phyloP scores from a whole-genome alignment of 1,140 invertebrate species.

The Eubasilissa regina region DNA sequence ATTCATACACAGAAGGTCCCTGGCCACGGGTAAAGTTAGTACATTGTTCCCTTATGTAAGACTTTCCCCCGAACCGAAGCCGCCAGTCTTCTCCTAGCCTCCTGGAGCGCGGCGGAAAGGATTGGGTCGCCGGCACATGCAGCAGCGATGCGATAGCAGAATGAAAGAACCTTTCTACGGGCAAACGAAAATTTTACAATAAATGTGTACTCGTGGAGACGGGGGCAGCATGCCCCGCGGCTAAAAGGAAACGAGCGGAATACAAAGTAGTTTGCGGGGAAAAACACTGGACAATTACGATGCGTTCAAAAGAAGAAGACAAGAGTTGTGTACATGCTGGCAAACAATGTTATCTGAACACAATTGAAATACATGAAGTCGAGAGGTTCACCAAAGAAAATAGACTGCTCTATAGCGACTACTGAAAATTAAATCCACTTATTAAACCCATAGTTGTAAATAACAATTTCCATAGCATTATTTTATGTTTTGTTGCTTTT shows the following conservation, averaged over 20 bases:
- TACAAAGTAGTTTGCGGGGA: conserved; percentile 23
- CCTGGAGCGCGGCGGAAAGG: conserved; percentile 3
- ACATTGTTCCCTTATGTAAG: conserved; percentile 35
- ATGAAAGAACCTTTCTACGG: conserved; percentile 8
- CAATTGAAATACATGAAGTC: conserved; percentile 23
- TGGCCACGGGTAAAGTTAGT: conserved; percentile 29
- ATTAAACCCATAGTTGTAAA: too few relatives aligned
- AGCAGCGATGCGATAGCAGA: not conserved
- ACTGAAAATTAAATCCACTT: too few relatives aligned
- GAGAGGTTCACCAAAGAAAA: not conserved
- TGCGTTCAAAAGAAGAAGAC: conserved; percentile 25
- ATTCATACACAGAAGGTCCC: conserved; percentile 26
- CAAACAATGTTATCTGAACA: conserved; percentile 10
- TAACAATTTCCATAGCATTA: too few relatives aligned
- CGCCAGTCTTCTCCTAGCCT: not conserved
- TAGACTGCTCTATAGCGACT: not conserved
- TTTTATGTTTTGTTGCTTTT: too few relatives aligned
- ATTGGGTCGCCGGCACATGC: not conserved
- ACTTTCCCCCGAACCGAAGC: not conserved
- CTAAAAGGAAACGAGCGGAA: conserved; percentile 9
- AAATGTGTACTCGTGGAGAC: not conserved
- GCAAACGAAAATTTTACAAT: not conserved
- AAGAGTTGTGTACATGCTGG: not conserved
- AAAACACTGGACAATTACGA: conserved; percentile 33
- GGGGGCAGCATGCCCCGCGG: conserved; percentile 8